Conservation (phyloP, 1,140 invertebrate species). For the Bombus soroeensis region DNA sequence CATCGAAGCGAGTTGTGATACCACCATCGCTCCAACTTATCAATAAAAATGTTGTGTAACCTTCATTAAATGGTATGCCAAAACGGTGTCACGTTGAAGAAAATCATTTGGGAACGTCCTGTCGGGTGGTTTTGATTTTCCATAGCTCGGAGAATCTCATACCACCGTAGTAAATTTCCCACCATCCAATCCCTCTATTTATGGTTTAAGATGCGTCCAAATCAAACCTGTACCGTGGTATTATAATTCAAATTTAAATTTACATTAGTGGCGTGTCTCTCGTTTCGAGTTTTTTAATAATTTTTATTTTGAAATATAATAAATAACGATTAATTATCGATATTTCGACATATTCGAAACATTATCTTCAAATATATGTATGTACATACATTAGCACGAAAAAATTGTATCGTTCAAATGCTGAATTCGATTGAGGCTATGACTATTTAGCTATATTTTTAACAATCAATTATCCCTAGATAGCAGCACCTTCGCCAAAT, state of each 20-base stretch:
- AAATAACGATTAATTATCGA: background rate
- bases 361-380: background rate
- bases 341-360: background rate
- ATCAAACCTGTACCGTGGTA: slow-evolving; percentile 83
- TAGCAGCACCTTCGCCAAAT: background rate
- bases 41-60: slow-evolving; percentile 89
- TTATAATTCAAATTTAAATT: background rate
- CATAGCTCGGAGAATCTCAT: slow-evolving; percentile 95
- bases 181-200: slow-evolving; percentile 87
- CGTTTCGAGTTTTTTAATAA: background rate
- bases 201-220: slow-evolving; percentile 92
- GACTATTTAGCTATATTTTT: background rate
- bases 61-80: slow-evolving; percentile 89
- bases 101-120: slow-evolving; percentile 88
- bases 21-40: slow-evolving; percentile 96
- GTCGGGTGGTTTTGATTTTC: slow-evolving; percentile 90
- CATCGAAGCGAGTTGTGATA: slow-evolving; percentile 89
- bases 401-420: background rate
- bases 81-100: slow-evolving; percentile 89
- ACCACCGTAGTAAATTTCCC: slow-evolving; percentile 90
- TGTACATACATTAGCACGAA: background rate
- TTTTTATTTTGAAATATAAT: background rate
- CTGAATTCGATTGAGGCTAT: background rate
- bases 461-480: background rate
- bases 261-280: background rate